Base-by-base conservation (phyloP, 2,113 vertebrate genomes). In the Ochotona princeps region DNA sequence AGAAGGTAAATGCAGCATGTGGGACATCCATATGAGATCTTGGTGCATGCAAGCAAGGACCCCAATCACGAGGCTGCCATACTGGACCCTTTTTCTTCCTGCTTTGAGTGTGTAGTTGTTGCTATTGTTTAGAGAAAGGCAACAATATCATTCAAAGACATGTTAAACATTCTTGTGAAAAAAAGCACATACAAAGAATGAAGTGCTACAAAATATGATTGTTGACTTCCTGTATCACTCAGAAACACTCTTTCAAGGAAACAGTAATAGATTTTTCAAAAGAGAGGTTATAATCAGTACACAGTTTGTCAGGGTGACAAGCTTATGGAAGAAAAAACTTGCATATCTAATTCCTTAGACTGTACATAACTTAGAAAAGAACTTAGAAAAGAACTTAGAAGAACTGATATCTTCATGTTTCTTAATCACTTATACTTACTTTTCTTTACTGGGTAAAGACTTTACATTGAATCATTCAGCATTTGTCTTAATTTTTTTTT, bases 141-240 rank as follows among this genome's bases (percentile, higher is more conserved):
- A 83, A 51, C 26, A 95, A 95, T 47, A 87, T 26, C 14, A 88
- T 82, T 92, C 26, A 88, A 69, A 88, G 17, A 83, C 54, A 88
- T 32, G 8, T 44, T 90, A 81, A 95, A 89, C 7, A 73, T 3
- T 5, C 28, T 70, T 30, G 3, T 66, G 38, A 74, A 61, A 61
- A 79, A 70, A 79, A 15, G 78, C 30, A 32, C 13, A 44, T 65
- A 61, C 11, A 57, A 47, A 44, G 2, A 82, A 17, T 73, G 3
- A 63, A 23, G 84, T 28, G 20, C 18, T 81, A 72, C 75, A 93
- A 95, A 82, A 94, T 78, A 89, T 49, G 73, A 86, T 60, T 88
- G 32, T 83, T 79, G 38, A 92, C 83, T 90, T 80, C 23, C 32
- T 80, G 28, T 70, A 2, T 92, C 38, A 80, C 61, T 83, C 75